A percentile compares a stretch with the other conserved stretches of the same genome.
These are phyloP conservation scores for Leptobrachium ailaonicum DNA, from an alignment of 2,113 vertebrate genomes.

Conservation along the genomic window DNA sequence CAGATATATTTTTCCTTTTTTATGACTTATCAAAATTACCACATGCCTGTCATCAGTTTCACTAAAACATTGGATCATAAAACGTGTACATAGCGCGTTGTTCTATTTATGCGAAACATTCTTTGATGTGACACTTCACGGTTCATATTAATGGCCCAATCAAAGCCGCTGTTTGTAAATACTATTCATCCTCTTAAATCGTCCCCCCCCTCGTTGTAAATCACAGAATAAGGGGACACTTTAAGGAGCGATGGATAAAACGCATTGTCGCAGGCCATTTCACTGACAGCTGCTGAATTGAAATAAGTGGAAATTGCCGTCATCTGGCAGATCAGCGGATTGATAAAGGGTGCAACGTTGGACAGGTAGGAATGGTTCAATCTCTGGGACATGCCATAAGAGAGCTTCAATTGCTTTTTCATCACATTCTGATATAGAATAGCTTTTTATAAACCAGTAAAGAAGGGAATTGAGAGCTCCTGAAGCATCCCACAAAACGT, in stretches of 20 bases:
- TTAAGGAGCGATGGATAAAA: slow-evolving; percentile 38
- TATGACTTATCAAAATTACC: no score
- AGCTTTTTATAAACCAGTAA: neutral
- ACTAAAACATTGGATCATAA: no score
- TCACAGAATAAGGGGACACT: neutral
- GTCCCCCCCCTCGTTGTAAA: neutral
- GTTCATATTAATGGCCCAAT: no score
- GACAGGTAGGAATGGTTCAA: slow-evolving; percentile 10
- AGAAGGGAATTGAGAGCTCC: neutral
- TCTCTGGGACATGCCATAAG: neutral
- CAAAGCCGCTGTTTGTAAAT: no score
- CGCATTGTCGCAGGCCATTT: slow-evolving; percentile 48
- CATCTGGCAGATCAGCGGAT: slow-evolving; percentile 17
- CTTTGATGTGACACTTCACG: no score
- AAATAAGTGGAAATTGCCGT: slow-evolving; percentile 47
- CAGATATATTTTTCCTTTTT: no score
- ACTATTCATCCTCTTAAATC: no score
- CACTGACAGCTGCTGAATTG: slow-evolving; percentile 40
- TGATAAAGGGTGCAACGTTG: neutral
- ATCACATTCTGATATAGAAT: neutral
- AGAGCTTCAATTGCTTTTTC: neutral
- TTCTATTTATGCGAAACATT: no score
- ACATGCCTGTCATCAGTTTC: no score
- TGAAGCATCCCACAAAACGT: neutral
- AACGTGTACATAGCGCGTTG: no score